Percentiles rank a stretch among this genome's conserved stretches.
Evolutionary conservation across 2,888 invertebrate species (phyloP).

Genomic region (Cyaniris semiargus): DNA sequence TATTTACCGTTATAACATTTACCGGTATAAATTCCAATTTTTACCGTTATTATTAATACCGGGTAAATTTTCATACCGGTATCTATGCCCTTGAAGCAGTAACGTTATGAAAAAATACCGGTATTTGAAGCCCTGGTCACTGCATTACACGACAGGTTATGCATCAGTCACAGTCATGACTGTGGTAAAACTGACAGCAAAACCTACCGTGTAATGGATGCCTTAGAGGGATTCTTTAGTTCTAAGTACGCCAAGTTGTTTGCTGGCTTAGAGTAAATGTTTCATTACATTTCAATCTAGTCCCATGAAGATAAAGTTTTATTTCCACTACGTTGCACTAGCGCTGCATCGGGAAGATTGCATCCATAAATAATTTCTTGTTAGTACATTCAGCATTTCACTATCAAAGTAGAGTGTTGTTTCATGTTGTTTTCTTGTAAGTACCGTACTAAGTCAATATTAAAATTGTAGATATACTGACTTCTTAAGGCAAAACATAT

Average conservation of each 20-base stretch:
- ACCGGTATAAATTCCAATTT: too few species aligned
- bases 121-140: too few species aligned
- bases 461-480: not conserved
- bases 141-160: too few species aligned
- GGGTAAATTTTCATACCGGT: too few species aligned
- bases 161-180: too few species aligned
- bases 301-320: constrained; percentile 25
- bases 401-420: not conserved
- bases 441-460: not conserved
- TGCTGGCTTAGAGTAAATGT: constrained; percentile 9
- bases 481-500: too few species aligned
- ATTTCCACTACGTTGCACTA: constrained; percentile 10
- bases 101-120: too few species aligned
- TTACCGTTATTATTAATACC: too few species aligned
- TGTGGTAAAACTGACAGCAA: too few species aligned
- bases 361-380: constrained; percentile 14
- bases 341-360: constrained; percentile 22
- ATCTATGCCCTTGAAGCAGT: too few species aligned
- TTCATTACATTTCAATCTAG: constrained; percentile 17
- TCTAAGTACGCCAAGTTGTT: not conserved
- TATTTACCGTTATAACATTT: too few species aligned
- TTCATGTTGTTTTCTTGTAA: not conserved
- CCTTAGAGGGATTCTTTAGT: not conserved
- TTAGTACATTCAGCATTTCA: constrained; percentile 7
- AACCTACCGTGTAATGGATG: too few species aligned